A percentile compares a stretch with the other conserved stretches of the same genome.
Evolutionary conservation across 2,888 invertebrate species (phyloP).

Genomic region (Deroplatys truncata): DNA sequence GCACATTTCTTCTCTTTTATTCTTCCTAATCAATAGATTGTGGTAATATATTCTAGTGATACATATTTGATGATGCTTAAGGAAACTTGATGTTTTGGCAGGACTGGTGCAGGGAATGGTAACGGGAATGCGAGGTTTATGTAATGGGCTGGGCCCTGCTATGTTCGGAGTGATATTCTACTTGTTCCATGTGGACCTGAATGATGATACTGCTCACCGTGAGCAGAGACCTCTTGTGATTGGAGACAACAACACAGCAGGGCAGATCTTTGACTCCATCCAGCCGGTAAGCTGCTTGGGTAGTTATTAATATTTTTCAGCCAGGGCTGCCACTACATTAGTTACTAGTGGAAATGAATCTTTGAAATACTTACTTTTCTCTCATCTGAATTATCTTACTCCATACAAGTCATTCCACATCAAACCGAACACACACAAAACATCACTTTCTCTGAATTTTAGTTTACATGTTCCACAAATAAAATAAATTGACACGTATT

Average conservation of each 20-base stretch:
- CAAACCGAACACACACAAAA: no score
- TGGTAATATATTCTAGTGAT: no score
- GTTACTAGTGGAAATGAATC: not conserved
- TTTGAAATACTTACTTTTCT: not conserved
- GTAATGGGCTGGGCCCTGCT: slow-evolving; percentile 97
- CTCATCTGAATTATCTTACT: no score
- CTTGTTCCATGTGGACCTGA: slow-evolving; percentile 95
- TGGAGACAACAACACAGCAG: slow-evolving; percentile 37
- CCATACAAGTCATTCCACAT: no score
- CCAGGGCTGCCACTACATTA: not conserved
- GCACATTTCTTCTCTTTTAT: no score
- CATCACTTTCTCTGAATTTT: no score
- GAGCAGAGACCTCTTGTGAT: slow-evolving; percentile 35
- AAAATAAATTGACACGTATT: no score
- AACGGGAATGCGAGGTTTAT: slow-evolving; percentile 96
- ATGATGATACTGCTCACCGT: slow-evolving; percentile 54
- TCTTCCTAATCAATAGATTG: no score
- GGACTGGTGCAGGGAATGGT: slow-evolving; percentile 95
- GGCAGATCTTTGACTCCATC: slow-evolving; percentile 25
- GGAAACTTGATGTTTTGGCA: slow-evolving; percentile 33
- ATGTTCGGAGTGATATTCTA: slow-evolving; percentile 98
- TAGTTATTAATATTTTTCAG: not conserved
- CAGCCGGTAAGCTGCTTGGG: slow-evolving; percentile 21
- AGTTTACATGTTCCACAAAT: no score
- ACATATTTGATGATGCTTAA: no score